phyloP scores from a whole-genome alignment of 2,888 invertebrate genomes.

The Lasioglossum oenotherae region DNA sequence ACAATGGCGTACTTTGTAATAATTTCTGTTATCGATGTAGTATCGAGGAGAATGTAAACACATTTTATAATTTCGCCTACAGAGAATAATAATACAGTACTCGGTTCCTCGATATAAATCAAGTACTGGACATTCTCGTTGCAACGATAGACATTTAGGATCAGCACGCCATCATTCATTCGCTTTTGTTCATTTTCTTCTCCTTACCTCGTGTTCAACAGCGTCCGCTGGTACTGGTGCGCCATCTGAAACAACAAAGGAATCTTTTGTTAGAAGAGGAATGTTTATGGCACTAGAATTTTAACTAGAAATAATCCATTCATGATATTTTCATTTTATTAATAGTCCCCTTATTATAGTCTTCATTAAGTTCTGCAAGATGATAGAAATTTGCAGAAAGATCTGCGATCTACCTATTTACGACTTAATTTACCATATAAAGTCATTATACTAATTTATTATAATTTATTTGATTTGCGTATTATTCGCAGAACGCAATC shows the following conservation, averaged over 20 bases:
- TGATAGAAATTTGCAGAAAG: neutral
- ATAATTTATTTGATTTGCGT: neutral
- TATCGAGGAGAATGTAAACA: neutral
- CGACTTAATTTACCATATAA: neutral
- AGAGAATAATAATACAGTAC: constrained; percentile 14
- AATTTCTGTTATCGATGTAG: neutral
- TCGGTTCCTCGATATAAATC: constrained; percentile 36
- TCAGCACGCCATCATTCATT: constrained; percentile 20
- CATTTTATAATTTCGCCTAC: constrained; percentile 11
- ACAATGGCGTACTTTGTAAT: neutral
- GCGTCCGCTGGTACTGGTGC: constrained; percentile 75
- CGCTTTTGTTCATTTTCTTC: constrained; percentile 23
- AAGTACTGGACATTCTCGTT: constrained; percentile 24
- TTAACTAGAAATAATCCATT: neutral
- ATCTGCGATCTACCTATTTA: neutral
- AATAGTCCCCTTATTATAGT: neutral
- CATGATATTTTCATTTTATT: neutral
- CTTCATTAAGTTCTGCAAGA: neutral
- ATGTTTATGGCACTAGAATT: neutral
- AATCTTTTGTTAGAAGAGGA: neutral
- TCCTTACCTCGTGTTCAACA: constrained; percentile 75
- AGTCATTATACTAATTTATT: neutral
- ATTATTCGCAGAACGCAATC: constrained; percentile 4
- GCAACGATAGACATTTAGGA: constrained; percentile 19
- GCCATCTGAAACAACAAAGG: constrained; percentile 78